Base-by-base conservation (phyloP, 2,113 vertebrate genomes). In the Nestor notabilis region DNA sequence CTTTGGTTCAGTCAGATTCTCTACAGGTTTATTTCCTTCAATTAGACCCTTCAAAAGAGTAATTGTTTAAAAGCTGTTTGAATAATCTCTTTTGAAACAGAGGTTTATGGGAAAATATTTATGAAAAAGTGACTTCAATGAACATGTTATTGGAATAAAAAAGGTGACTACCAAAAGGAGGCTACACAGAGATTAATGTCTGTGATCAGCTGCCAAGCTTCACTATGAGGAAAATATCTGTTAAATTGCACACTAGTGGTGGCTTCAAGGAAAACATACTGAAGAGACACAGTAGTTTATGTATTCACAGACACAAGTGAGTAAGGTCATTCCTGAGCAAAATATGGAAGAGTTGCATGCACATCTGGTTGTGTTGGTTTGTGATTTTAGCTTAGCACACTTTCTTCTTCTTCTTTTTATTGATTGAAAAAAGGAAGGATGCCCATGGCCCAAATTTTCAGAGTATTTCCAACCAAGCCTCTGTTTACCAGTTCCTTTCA, bases 31-130 rank as follows among this genome's bases (percentile, higher is more conserved):
- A 88, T 97, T 97, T 97, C 95, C 93, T 94, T 97, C 88, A 91
- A 97, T 98, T 98, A 98, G 97, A 96, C 97, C 89, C 89, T 96
- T 98, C 98, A 93, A 95, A 97, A 94, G 87, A 94, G 91, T 97
- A 98, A 98, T 98, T 98, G 98, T 99, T 97, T 93, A 95, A 97
- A 96, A 97, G 90, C 97, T 96, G 91, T 96, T 97, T 96, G 97
- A 98, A 97, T 96, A 96, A 95, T 87, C 95, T 96, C 88, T 92
- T 96, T 97, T 97, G 92, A 97, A 97, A 97, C 44, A 60, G 91
- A 97, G 93, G 63, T 96, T 94, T 93, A 90, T 94, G 72, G 75
- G 91, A 83, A 96, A 94, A 90, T 93, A 39, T 91, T 90, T 91
- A 97, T 91, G 85, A 91, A 97, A 95, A 97, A 98, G 90, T 98